Conservation (phyloP, 2,113 vertebrate species). For the Lynx canadensis region DNA sequence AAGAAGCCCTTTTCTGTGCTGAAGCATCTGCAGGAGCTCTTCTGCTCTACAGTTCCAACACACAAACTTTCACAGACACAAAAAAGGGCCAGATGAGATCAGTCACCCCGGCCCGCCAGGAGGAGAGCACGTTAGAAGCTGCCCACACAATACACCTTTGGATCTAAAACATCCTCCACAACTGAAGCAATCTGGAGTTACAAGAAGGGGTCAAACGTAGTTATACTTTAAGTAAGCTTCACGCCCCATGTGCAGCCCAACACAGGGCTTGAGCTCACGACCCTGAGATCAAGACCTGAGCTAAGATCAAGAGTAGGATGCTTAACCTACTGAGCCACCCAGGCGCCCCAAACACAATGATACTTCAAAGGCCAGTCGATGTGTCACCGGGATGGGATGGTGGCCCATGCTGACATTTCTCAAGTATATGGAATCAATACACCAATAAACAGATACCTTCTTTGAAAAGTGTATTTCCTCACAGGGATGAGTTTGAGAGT, state of each 20-base stretch:
- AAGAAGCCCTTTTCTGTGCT: background rate
- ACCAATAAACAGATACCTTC: background rate
- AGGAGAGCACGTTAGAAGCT: rapidly evolving
- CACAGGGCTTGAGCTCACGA: too few relatives aligned
- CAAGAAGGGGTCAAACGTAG: background rate
- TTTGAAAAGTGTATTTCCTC: background rate
- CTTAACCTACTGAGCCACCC: too few relatives aligned
- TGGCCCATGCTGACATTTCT: background rate
- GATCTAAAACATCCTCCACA: background rate
- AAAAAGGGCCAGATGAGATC: background rate
- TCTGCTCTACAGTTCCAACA: rapidly evolving
- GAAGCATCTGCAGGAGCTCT: background rate
- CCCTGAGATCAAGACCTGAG: too few relatives aligned
- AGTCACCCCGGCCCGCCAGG: background rate
- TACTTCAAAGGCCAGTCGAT: background rate
- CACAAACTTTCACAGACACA: background rate
- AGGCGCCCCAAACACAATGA: background rate
- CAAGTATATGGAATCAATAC: rapidly evolving
- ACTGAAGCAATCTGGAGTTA: background rate
- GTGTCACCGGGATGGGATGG: background rate
- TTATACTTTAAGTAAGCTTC: background rate
- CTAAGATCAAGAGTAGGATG: too few relatives aligned
- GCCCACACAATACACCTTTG: rapidly evolving
- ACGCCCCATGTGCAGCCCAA: too few relatives aligned
- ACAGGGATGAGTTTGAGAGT: background rate